phyloP scores from a whole-genome alignment of 1,140 invertebrate genomes.

The Drosophila nigrodunni region DNA sequence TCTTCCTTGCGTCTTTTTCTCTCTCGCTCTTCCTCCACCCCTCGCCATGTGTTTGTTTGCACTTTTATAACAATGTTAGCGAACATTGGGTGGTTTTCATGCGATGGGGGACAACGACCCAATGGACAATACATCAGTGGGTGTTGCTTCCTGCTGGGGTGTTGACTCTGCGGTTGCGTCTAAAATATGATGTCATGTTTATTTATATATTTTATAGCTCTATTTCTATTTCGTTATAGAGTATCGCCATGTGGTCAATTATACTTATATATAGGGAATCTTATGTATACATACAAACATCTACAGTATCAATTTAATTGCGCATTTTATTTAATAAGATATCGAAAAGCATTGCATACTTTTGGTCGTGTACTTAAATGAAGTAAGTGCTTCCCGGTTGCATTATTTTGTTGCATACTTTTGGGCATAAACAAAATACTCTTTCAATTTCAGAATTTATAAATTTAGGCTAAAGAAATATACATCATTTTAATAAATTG shows the following conservation, averaged over 20 bases:
- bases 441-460: no score
- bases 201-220: slow-evolving; percentile 10
- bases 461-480: no score
- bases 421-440: neutral
- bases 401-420: neutral
- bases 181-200: slow-evolving; percentile 74
- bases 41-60: slow-evolving; percentile 47
- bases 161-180: slow-evolving; percentile 41
- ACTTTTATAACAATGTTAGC: slow-evolving; percentile 79
- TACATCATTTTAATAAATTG: no score
- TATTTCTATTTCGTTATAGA: slow-evolving; percentile 1
- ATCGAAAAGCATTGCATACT: slow-evolving; percentile 5
- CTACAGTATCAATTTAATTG: neutral
- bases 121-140: neutral
- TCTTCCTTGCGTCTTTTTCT: slow-evolving; percentile 7
- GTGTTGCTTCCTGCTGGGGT: slow-evolving; percentile 17
- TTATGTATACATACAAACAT: neutral
- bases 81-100: slow-evolving; percentile 27
- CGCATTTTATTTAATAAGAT: neutral
- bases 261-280: neutral
- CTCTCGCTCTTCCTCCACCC: slow-evolving; percentile 13
- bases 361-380: neutral
- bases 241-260: slow-evolving; percentile 15
- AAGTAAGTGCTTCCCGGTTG: neutral
- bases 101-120: slow-evolving; percentile 12